Evolutionary conservation across 2,888 invertebrate genomes (phyloP).

Genomic region (Andrena chrysosceles): DNA sequence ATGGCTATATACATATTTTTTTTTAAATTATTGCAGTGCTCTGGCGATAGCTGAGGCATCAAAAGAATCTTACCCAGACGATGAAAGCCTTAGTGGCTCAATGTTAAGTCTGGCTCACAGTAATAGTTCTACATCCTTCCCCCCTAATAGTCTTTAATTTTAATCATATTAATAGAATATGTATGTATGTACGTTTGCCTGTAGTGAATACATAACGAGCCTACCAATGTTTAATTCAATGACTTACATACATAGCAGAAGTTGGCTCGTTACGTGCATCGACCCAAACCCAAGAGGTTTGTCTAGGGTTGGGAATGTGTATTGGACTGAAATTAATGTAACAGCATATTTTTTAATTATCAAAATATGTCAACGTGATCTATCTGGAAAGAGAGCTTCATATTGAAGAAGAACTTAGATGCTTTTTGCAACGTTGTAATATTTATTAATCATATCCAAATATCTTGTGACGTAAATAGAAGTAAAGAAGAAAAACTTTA

Average conservation of each 20-base stretch:
- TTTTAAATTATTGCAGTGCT: conserved; percentile 88
- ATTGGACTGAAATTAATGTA: conserved; percentile 79
- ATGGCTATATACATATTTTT: conserved; percentile 43
- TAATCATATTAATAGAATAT: conserved; percentile 79
- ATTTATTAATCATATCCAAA: conserved; percentile 73
- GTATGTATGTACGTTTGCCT: conserved; percentile 80
- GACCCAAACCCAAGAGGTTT: conserved; percentile 72
- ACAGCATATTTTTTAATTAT: conserved; percentile 71
- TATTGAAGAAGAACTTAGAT: conserved; percentile 75
- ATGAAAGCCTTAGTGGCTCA: conserved; percentile 97
- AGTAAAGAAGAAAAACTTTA: conserved; percentile 56
- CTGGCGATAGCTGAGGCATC: conserved; percentile 96
- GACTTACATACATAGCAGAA: conserved; percentile 72
- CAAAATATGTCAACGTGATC: conserved; percentile 68
- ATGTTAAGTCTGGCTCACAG: conserved; percentile 98
- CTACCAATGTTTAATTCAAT: conserved; percentile 70
- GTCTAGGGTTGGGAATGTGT: conserved; percentile 79
- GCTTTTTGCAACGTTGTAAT: conserved; percentile 75
- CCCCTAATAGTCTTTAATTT: conserved; percentile 89
- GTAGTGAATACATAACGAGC: conserved; percentile 77
- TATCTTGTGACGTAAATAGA: conserved; percentile 64
- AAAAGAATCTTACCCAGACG: conserved; percentile 94
- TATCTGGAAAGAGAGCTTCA: conserved; percentile 71
- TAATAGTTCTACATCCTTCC: conserved; percentile 97
- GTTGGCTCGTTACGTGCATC: conserved; percentile 69